Base-by-base conservation (phyloP, 1,140 invertebrate species). In the Magallana ariakensis region DNA sequence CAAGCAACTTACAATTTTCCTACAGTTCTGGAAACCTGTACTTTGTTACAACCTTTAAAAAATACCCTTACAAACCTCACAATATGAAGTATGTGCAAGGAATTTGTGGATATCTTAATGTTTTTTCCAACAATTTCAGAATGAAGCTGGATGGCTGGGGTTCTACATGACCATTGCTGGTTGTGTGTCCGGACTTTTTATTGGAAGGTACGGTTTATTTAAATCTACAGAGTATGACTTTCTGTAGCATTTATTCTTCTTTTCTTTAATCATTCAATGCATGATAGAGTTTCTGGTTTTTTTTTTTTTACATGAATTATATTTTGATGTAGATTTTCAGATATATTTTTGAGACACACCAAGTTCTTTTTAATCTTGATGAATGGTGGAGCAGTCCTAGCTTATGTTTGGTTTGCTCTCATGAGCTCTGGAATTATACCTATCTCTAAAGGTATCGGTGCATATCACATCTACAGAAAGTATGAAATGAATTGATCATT, bases 161-260 rank as follows among this genome's bases (percentile, higher is more conserved):
- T 93, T 92, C 70, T 92, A 90, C 62, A 85, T 89, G 11, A 88
- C 88, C 3, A 84, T 92, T n/a, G 91, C 90, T 3, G 92, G 92
- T 10, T 92, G 92, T 90, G 62, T 89, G 6, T 83, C 88, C n/a
- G 91, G 88, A 9, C 83, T 93, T 11, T 33, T 91, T 54, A 88
- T 92, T 13, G 91, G 90, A 82, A 90, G 92, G 91, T 92, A 97
- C 54, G 10, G 33, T 46, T 46, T 46, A 46, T 46, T 46, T 46
- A 4, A 46, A 46, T 46, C 1, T 46, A 46, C 33, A 46, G 33
- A 46, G 33, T 46, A 46, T 3, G 33, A 46, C 33, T 46, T 5
- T 2, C 33, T 46, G 33, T 2, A 46, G 33, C 33, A 46, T 46
- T 4, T 46, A 46, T 46, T 46, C 33, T 46, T 46, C 0, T 46